Base-by-base conservation (phyloP, 2,888 invertebrate genomes). In the Ochropleura leucogaster region DNA sequence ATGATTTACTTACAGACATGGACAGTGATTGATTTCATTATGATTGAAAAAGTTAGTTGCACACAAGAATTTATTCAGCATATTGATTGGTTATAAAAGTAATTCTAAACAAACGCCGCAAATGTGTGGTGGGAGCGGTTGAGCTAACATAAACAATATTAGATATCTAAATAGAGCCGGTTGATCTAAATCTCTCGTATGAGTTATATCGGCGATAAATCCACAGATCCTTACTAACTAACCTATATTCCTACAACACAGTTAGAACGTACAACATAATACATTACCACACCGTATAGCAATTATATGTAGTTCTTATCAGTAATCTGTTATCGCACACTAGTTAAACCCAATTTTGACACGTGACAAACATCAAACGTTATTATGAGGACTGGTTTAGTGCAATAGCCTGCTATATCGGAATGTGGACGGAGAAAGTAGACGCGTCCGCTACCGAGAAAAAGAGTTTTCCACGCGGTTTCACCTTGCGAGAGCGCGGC, bases 381-480 rank as follows among this genome's bases (percentile, higher is more conserved):
- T 83, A 89, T 87, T 89, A 88, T 89, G 88, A 89, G 88, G 89
- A 91, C 92, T 91, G 91, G 93, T 93, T 92, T 86, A 90, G 90
- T 88, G 92, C 91, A 92, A 93, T 86, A 89, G 89, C 90, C 90
- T 88, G 84, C 63, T 78, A 64, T 83, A 85, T 86, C 91, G 95
- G 95, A 95, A 96, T 95, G 95, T 93, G 94, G 94, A 78, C 89
- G 93, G 96, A 95, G 96, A 96, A 96, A 96, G 96, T 96, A 90
- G 94, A 91, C 94, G 93, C 94, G 94, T 92, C 93, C 93, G 94
- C 89, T 95, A 93, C 93, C 87, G 90, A 94, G 96, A 95, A 96
- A 95, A 96, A 95, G 90, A 93, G 93, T 95, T 96, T 96, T 96
- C 94, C 95, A 93, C 92, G 92, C 92, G 93, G 94, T 96, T 96